phyloP scores from a whole-genome alignment of 2,797 vertebrate species.

The Thunnus albacares region DNA sequence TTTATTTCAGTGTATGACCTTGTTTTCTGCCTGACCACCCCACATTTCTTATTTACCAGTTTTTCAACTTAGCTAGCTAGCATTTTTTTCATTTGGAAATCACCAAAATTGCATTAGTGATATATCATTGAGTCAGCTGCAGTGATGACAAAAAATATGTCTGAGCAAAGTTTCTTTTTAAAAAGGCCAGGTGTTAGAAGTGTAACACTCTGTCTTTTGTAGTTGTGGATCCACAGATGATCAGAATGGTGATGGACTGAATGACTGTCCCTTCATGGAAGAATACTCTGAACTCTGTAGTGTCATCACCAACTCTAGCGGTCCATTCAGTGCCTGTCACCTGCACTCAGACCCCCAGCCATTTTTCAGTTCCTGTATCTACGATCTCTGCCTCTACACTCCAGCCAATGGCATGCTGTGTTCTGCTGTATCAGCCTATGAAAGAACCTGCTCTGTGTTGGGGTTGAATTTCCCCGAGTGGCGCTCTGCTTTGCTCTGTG shows the following conservation, averaged over 20 bases:
- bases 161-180: too few relatives aligned
- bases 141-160: too few relatives aligned
- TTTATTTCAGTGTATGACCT: too few relatives aligned
- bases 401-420: slow-evolving; percentile 76
- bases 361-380: slow-evolving; percentile 79
- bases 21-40: too few relatives aligned
- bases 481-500: slow-evolving; percentile 58
- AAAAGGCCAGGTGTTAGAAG: too few relatives aligned
- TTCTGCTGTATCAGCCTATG: slow-evolving; percentile 76
- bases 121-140: too few relatives aligned
- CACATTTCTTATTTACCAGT: too few relatives aligned
- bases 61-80: too few relatives aligned
- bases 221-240: slow-evolving; percentile 71
- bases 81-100: too few relatives aligned
- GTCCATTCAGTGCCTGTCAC: slow-evolving; percentile 80
- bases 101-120: too few relatives aligned
- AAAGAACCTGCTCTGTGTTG: slow-evolving; percentile 65
- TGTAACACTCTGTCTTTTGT: too few relatives aligned
- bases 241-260: background rate
- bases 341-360: slow-evolving; percentile 60
- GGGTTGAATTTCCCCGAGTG: slow-evolving; percentile 69
- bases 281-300: slow-evolving; percentile 76
- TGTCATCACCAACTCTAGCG: slow-evolving; percentile 72
- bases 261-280: slow-evolving; percentile 48
- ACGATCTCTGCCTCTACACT: slow-evolving; percentile 82